Conservation (phyloP, 30 jellyfish, hydroid and myxozoan species). For the Aurelia sp. region DNA sequence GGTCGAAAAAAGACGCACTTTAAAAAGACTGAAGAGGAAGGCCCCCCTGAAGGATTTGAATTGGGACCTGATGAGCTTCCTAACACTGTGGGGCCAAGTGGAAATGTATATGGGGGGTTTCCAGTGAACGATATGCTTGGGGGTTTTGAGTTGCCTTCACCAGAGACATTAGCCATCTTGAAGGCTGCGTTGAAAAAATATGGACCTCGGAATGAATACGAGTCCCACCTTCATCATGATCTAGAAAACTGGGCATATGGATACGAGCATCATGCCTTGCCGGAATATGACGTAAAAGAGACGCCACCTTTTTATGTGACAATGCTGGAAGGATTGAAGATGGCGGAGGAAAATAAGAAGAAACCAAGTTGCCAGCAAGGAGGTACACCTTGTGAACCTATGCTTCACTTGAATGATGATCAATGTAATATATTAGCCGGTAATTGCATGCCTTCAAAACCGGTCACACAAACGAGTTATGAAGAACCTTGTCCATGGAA, state of each 20-base stretch:
- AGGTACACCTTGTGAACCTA: constrained; percentile 73
- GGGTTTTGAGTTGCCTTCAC: constrained; percentile 92
- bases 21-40: constrained; percentile 48
- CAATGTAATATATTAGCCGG: constrained; percentile 69
- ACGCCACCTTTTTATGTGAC: constrained; percentile 89
- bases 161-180: constrained; percentile 74
- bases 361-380: constrained; percentile 78
- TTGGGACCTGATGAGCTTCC: constrained; percentile 80
- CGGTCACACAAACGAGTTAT: constrained; percentile 34
- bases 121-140: constrained; percentile 95
- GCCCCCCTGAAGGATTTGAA: constrained; percentile 31
- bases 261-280: constrained; percentile 94
- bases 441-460: constrained; percentile 64
- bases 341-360: constrained; percentile 44
- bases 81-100: constrained; percentile 92
- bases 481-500: constrained; percentile 94
- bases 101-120: constrained; percentile 92
- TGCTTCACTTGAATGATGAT: constrained; percentile 53
- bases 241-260: constrained; percentile 77
- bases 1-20: not conserved
- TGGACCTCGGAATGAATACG: constrained; percentile 77
- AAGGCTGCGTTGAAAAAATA: constrained; percentile 73
- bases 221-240: constrained; percentile 63
- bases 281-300: constrained; percentile 92
- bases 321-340: constrained; percentile 58